Evolutionary conservation across 64 coral and sea anemone species (phyloP).

Genomic region (Dendronephthya gigantea): DNA sequence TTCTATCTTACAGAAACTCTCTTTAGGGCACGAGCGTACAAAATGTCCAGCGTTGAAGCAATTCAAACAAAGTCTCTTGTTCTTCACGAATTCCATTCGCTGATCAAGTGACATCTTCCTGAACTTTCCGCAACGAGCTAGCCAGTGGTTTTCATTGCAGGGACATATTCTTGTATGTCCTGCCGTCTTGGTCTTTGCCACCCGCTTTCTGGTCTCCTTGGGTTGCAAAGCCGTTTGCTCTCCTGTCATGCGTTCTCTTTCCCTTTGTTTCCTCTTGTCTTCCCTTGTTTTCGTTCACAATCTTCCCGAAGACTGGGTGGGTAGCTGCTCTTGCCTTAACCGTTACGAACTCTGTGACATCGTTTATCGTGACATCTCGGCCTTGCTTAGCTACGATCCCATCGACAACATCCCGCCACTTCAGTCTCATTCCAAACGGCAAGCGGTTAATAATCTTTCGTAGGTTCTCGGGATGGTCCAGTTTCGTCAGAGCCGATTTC

Average conservation of each 20-base stretch:
- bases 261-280: too few species aligned
- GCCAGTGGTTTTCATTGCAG: slow-evolving; percentile 35
- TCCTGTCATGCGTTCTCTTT: too few species aligned
- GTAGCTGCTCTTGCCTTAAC: slow-evolving; percentile 47
- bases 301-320: slow-evolving; percentile 34
- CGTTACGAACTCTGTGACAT: slow-evolving; percentile 23
- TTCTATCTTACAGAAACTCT: too few species aligned
- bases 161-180: too few species aligned
- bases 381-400: slow-evolving; percentile 6
- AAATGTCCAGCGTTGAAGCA: slow-evolving; percentile 28
- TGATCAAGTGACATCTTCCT: slow-evolving; percentile 17
- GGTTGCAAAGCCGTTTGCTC: neutral
- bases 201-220: neutral
- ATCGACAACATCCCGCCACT: slow-evolving; percentile 34
- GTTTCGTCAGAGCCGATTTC: slow-evolving; percentile 34
- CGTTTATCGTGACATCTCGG: slow-evolving; percentile 26
- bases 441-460: slow-evolving; percentile 22
- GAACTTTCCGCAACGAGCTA: slow-evolving; percentile 34
- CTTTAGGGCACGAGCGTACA: too few species aligned
- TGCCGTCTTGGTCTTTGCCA: neutral
- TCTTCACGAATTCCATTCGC: neutral
- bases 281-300: neutral
- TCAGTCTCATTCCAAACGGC: slow-evolving; percentile 30
- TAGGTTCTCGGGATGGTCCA: slow-evolving; percentile 41
- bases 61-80: slow-evolving; percentile 29